Evolutionary conservation across 2,797 vertebrate species (phyloP).

Genomic region (Protonibea diacanthus): DNA sequence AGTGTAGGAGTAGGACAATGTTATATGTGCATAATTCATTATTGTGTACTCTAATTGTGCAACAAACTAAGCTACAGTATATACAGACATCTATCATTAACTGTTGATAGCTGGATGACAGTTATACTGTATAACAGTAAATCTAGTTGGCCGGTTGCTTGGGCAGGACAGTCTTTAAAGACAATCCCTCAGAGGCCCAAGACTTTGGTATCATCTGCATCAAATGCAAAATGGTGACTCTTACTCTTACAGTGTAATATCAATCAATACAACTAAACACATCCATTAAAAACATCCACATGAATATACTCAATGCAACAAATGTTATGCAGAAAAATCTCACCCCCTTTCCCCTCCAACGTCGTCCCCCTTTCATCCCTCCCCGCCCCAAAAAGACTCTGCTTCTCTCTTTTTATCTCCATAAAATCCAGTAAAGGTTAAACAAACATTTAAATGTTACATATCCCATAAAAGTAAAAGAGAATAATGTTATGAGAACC

Average conservation of each 20-base stretch:
- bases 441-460: constrained; percentile 85
- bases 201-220: constrained; percentile 83
- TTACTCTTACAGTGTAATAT: constrained; percentile 84
- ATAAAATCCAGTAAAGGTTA: constrained; percentile 82
- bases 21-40: constrained; percentile 83
- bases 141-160: constrained; percentile 81
- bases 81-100: constrained; percentile 83
- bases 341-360: background rate
- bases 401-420: constrained; percentile 56
- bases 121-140: constrained; percentile 87
- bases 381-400: background rate
- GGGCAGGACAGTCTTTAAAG: constrained; percentile 69
- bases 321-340: constrained; percentile 80
- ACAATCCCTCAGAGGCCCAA: constrained; percentile 69
- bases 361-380: background rate
- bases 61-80: constrained; percentile 86
- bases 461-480: constrained; percentile 80
- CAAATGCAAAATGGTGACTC: constrained; percentile 78
- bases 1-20: constrained; percentile 84
- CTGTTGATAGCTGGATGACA: constrained; percentile 80
- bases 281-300: constrained; percentile 86
- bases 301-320: constrained; percentile 85
- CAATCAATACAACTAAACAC: constrained; percentile 86
- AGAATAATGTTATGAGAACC: constrained; percentile 79
- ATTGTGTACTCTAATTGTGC: constrained; percentile 84